These are phyloP conservation scores for Limnothrissa miodon DNA, from an alignment of 2,113 vertebrate genomes.

Conservation along the genomic window DNA sequence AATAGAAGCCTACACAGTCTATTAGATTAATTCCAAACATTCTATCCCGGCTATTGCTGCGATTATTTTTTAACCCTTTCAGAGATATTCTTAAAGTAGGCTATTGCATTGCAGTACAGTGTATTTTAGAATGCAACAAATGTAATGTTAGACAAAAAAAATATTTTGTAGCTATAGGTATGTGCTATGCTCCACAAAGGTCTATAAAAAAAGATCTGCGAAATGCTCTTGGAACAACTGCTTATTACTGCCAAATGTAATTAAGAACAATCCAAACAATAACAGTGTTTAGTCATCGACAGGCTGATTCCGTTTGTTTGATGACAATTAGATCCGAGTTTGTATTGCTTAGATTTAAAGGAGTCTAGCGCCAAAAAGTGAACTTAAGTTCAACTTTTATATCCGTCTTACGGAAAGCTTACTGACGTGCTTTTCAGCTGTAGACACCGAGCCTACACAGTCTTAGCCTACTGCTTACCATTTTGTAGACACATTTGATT, in stretches of 20 bases:
- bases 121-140: not conserved
- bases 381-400: not conserved
- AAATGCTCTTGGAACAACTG: not conserved
- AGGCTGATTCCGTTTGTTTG: not conserved
- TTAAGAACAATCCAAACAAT: not conserved
- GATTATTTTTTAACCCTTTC: slow-evolving; percentile 2
- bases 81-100: not conserved
- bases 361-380: not conserved
- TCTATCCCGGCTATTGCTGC: not conserved
- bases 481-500: not conserved
- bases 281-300: not conserved
- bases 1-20: not conserved
- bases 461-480: not conserved
- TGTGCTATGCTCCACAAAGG: not conserved
- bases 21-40: not conserved
- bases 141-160: not conserved
- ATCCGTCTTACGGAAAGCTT: not conserved
- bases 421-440: not conserved
- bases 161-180: too few species aligned
- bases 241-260: not conserved
- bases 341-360: not conserved
- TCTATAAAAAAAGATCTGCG: not conserved
- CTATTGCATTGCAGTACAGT: not conserved
- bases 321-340: not conserved
- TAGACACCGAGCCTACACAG: not conserved